A percentile compares a stretch with the other conserved stretches of the same genome.
Conservation (phyloP, 2,113 vertebrate species). For the Burhinus oedicnemus region DNA sequence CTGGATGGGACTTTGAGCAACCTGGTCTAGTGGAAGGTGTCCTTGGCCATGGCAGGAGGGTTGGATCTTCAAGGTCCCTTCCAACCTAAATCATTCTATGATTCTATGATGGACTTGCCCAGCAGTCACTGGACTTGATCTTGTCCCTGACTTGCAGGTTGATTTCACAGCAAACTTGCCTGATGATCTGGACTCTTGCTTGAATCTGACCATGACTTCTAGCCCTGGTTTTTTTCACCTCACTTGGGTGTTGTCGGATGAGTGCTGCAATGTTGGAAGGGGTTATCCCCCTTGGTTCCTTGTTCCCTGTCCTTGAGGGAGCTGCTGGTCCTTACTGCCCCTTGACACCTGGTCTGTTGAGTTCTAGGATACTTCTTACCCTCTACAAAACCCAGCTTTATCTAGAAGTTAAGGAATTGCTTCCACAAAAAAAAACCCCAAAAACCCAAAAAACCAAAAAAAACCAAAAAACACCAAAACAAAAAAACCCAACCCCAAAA, state of each 20-base stretch:
- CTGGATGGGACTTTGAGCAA: neutral
- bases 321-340: neutral
- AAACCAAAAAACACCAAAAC: no score
- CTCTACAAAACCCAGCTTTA: neutral
- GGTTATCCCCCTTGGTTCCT: neutral
- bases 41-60: neutral
- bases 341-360: neutral
- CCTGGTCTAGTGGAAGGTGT: neutral
- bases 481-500: no score
- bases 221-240: neutral
- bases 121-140: neutral
- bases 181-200: neutral
- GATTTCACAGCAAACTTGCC: neutral
- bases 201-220: neutral
- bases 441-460: neutral
- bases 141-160: neutral
- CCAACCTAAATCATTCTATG: neutral
- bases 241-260: neutral
- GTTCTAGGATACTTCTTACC: neutral
- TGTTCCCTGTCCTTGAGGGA: neutral
- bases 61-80: neutral
- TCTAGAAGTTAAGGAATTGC: neutral
- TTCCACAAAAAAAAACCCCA: neutral
- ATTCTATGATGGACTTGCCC: neutral
- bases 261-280: neutral